Evolutionary conservation across 2,888 invertebrate species (phyloP), one percentile per base, ranked within the genome.

Genomic region (Halocaridina rubra): DNA sequence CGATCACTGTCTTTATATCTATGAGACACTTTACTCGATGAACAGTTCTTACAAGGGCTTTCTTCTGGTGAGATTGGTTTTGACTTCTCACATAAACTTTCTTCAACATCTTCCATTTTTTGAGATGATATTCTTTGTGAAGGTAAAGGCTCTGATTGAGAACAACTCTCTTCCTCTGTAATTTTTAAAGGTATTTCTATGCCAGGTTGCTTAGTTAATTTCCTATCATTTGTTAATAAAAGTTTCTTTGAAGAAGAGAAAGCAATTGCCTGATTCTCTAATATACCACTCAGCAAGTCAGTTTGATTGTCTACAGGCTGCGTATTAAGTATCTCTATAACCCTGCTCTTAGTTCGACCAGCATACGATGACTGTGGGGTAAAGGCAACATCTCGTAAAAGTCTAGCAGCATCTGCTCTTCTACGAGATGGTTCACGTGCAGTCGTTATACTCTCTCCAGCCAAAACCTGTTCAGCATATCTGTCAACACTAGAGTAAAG

Each of bases 211-310:
- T 84, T 84, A n/a, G 27, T 57, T 19, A 79, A 13, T 16, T 84
- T 84, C n/a, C 84, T 33, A 5, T 84, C 84, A 71, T 61, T 57
- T 29, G 79, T 79, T 19, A 84, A 24, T 29, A 64, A 33, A 4
- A 79, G 67, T 53, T 74, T 72, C 74, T 84, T 84, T 16, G 84
- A 78, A 13, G 61, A 72, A 1, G 82, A 61, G 10, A 84, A 39
- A 13, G 67, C 74, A 33, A 84, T 80, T 8, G 61, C 67, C 64
- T 84, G 84, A 5, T 75, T 77, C 57, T 79, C 74, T 16, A 84
- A 29, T 10, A 84, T 84, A 19, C 74, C 64, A 24, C 79, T 79
- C 22, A 84, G 67, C 13, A 84, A 46, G 33, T 84, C 84, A 74
- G 46, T 74, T 8, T 74, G 53, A 8, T 24, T 61, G 13, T 13